phyloP scores from a whole-genome alignment of 2,888 invertebrate species.

The Pammene aurita region DNA sequence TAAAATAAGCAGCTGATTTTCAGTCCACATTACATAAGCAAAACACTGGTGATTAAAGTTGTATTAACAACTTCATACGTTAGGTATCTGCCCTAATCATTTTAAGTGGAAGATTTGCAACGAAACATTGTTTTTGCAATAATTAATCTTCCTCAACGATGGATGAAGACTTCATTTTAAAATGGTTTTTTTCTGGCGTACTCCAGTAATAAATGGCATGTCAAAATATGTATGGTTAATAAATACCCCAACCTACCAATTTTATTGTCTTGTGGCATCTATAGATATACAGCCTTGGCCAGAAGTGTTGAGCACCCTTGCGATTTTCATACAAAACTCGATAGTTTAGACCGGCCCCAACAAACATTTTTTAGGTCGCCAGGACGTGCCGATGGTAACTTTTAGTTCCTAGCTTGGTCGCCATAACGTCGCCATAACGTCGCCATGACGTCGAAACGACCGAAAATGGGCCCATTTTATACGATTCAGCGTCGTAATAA shows the following conservation, averaged over 20 bases:
- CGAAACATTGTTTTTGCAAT: constrained; percentile 26
- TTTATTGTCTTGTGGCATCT: constrained; percentile 2
- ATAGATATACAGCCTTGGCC: too few species aligned
- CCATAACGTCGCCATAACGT: too few species aligned
- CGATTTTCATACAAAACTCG: too few species aligned
- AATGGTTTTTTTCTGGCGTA: constrained; percentile 9
- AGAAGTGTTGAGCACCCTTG: too few species aligned
- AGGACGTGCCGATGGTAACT: too few species aligned
- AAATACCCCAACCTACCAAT: background rate
- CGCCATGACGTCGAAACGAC: too few species aligned
- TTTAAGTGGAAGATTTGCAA: constrained; percentile 2
- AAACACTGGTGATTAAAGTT: background rate
- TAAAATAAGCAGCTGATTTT: background rate
- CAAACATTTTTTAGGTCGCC: too few species aligned
- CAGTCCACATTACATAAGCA: background rate
- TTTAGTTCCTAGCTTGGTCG: too few species aligned
- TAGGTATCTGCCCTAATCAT: background rate
- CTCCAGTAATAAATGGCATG: constrained; percentile 26
- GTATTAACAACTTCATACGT: background rate
- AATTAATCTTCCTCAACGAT: constrained; percentile 27
- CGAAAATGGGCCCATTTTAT: too few species aligned
- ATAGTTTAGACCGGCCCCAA: too few species aligned
- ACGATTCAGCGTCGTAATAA: too few species aligned
- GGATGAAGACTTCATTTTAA: constrained; percentile 30
- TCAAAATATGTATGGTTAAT: constrained; percentile 25